Percentiles rank a stretch among this genome's conserved stretches.
Evolutionary conservation across 2,113 vertebrate genomes (phyloP).

Genomic region (Onychorhynchus coronatus): DNA sequence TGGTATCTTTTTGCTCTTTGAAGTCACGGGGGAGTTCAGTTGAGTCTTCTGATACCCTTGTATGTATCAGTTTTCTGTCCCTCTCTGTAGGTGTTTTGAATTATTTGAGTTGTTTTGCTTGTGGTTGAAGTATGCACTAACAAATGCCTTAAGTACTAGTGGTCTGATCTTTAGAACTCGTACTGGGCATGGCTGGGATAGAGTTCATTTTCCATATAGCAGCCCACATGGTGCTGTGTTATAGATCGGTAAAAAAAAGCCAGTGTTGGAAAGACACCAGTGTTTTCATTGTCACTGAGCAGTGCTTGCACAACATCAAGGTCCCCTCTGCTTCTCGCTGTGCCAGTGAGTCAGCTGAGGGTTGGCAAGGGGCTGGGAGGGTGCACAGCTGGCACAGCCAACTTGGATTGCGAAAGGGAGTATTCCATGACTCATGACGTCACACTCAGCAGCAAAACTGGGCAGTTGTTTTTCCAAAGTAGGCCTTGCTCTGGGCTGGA

Average conservation of each 20-base stretch:
- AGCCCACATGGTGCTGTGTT: background rate
- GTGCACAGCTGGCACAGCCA: background rate
- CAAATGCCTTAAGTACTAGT: background rate
- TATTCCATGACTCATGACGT: fast-evolving
- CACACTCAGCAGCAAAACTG: background rate
- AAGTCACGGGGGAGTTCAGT: background rate
- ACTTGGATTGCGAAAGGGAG: background rate
- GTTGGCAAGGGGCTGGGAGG: background rate
- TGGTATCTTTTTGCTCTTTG: background rate
- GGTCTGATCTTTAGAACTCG: background rate
- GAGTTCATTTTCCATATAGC: background rate
- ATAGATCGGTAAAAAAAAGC: background rate
- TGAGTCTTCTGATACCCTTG: background rate
- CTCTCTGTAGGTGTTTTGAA: background rate
- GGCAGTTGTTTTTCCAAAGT: background rate
- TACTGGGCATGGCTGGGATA: background rate
- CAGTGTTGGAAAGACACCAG: background rate
- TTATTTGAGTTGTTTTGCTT: background rate
- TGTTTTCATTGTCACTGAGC: background rate
- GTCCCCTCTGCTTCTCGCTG: background rate
- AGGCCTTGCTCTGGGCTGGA: background rate
- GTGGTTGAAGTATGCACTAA: background rate
- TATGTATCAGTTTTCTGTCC: background rate
- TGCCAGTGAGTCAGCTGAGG: background rate
- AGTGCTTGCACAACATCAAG: background rate